phyloP scores from a whole-genome alignment of 1,140 invertebrate genomes.

The Lepidurus apus region DNA sequence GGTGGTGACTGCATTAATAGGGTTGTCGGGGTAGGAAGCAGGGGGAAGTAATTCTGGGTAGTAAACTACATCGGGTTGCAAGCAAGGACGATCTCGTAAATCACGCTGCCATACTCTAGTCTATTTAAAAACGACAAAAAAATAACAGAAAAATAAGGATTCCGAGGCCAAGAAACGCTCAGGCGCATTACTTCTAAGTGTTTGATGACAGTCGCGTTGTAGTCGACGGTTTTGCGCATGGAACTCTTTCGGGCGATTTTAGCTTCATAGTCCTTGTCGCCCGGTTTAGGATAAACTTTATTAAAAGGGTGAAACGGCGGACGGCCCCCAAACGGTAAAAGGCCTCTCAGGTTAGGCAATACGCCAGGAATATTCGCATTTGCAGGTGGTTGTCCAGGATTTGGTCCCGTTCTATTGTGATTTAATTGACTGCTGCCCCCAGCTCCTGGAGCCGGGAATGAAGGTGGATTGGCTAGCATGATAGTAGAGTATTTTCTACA shows the following conservation, averaged over 20 bases:
- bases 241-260: conserved; percentile 92
- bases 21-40: conserved; percentile 82
- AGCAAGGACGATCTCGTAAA: conserved; percentile 70
- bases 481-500: neutral
- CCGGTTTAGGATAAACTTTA: conserved; percentile 48
- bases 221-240: conserved; percentile 96
- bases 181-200: conserved; percentile 66
- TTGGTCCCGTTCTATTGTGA: neutral
- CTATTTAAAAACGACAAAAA: conserved; percentile 46
- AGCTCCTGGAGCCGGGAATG: neutral
- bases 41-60: conserved; percentile 82
- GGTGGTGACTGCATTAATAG: conserved; percentile 94
- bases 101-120: conserved; percentile 90
- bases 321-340: conserved; percentile 19
- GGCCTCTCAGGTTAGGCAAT: conserved; percentile 7
- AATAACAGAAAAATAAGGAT: conserved; percentile 22
- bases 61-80: conserved; percentile 84
- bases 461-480: conserved; percentile 18
- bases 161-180: conserved; percentile 24
- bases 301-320: conserved; percentile 40
- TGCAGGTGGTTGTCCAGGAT: conserved; percentile 7
- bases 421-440: neutral
- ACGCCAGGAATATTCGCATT: neutral
- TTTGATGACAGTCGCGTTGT: conserved; percentile 92
- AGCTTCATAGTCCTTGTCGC: conserved; percentile 76